Conservation (phyloP, 2,113 vertebrate genomes). For the Nycticebus coucang region DNA sequence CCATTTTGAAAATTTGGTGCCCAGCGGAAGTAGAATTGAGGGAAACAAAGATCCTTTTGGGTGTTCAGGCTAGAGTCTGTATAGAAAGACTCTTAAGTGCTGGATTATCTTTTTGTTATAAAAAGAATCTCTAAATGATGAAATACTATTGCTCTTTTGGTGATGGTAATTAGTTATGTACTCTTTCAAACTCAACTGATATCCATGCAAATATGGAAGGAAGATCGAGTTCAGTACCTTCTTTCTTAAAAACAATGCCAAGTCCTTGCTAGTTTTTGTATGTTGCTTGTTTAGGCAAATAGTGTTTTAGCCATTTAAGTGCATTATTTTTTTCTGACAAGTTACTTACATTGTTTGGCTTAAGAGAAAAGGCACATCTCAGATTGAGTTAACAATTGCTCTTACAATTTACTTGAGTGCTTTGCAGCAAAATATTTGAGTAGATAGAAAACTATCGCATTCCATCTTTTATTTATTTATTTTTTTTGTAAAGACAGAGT, state of each 20-base stretch:
- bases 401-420: conserved; percentile 36
- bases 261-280: conserved; percentile 42
- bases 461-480: too few species aligned
- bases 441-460: conserved; percentile 6
- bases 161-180: not conserved
- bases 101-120: conserved; percentile 38
- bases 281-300: conserved; percentile 48
- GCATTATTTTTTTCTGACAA: conserved; percentile 34
- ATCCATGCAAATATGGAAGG: not conserved
- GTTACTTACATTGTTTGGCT: conserved; percentile 36
- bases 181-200: conserved; percentile 7
- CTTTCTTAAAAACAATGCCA: conserved; percentile 1
- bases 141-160: conserved; percentile 49
- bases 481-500: too few species aligned
- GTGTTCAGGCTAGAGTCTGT: conserved; percentile 44
- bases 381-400: not conserved
- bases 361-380: conserved; percentile 15
- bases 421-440: conserved; percentile 49
- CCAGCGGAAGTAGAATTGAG: conserved; percentile 51
- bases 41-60: conserved; percentile 51
- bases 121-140: conserved; percentile 41
- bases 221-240: conserved; percentile 40
- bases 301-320: conserved; percentile 25
- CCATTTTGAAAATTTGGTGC: conserved; percentile 70
- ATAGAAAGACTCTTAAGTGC: not conserved